Evolutionary conservation across 53 echinoderm and acorn worm species (phyloP), one percentile per base, ranked within the genome.

Genomic region (Antedon mediterranea): DNA sequence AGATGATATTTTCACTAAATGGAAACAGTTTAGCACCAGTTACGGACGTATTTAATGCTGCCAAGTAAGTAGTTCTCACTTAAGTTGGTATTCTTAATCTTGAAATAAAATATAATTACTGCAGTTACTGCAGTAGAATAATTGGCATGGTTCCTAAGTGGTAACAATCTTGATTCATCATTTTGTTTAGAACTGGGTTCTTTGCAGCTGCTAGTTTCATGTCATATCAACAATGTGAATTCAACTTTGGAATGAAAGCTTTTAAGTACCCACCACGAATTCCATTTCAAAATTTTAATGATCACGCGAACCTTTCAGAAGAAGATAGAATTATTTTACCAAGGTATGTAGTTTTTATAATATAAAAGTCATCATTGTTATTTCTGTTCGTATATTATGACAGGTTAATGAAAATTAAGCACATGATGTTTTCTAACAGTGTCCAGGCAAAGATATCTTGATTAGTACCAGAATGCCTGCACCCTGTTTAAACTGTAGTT

Each of bases 121-220:
- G n/a, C n/a, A n/a, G n/a, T n/a, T n/a, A n/a, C n/a, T n/a, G n/a
- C n/a, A n/a, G n/a, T n/a, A n/a, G n/a, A n/a, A n/a, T n/a, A n/a
- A n/a, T n/a, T n/a, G n/a, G n/a, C n/a, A n/a, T n/a, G n/a, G 37
- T 37, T 11, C 37, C 37, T 4, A 4, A 37, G 37, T 37, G 37
- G 11, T 37, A 37, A 37, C 37, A n/a, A n/a, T 29, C 14, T 0
- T 33, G 28, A 73, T 72, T 32, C 71, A n/a, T n/a, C n/a, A n/a
- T 84, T 29, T 13, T 80, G 34, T 41, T 23, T 75, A 94, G 95
- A 72, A 83, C 83, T 43, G 95, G 95, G 28, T 94, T 94, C 81
- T 94, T 94, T 79, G 95, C 95, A 43, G 95, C 95, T 31, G 95
- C 91, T 8, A 94, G 95, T 74, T 94, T 94, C 80, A 94, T 94